Evolutionary conservation across 2,888 invertebrate genomes (phyloP).

Genomic region (Amaurobius ferox): DNA sequence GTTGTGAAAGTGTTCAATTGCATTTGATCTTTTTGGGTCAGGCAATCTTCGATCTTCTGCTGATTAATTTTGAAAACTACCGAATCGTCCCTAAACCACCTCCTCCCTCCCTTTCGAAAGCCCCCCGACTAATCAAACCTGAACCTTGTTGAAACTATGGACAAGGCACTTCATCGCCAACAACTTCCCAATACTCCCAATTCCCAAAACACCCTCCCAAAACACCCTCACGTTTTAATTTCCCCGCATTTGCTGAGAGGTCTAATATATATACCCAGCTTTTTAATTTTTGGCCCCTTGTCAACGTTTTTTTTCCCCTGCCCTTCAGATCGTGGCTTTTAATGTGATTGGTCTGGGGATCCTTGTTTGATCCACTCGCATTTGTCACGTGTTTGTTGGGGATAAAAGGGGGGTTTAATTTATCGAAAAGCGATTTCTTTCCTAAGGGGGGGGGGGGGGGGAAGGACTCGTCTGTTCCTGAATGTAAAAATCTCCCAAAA

Average conservation of each 20-base stretch:
- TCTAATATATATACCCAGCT: conserved; percentile 53
- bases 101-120: neutral
- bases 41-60: too few species aligned
- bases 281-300: conserved; percentile 67
- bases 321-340: conserved; percentile 22
- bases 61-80: neutral
- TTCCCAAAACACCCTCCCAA: conserved; percentile 10
- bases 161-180: conserved; percentile 15
- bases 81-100: neutral
- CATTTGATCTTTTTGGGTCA: too few species aligned
- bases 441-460: conserved; percentile 7
- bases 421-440: conserved; percentile 66
- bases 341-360: conserved; percentile 57
- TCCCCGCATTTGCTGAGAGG: conserved; percentile 53
- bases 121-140: neutral
- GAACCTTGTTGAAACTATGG: conserved; percentile 3
- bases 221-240: conserved; percentile 60
- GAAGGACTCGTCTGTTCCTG: conserved; percentile 10
- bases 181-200: conserved; percentile 25
- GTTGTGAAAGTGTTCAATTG: too few species aligned
- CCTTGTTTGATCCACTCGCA: conserved; percentile 29
- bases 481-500: conserved; percentile 28
- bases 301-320: conserved; percentile 33
- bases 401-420: conserved; percentile 56
- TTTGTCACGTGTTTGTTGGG: conserved; percentile 22